Evolutionary conservation across 2,113 vertebrate species (phyloP).

Genomic region (Cochlearius cochlearius): DNA sequence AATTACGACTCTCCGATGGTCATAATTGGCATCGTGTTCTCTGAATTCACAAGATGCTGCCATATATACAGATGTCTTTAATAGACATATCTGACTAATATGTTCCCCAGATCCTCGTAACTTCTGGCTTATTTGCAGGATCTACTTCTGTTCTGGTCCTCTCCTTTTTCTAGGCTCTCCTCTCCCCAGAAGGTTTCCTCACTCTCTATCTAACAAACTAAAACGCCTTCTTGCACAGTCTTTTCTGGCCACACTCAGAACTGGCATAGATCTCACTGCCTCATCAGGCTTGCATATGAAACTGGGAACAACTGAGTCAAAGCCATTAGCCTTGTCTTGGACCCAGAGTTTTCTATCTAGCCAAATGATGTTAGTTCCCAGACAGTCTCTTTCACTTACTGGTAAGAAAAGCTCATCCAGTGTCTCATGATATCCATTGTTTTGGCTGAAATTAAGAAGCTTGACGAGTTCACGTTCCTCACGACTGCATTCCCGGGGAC

Average conservation of each 20-base stretch:
- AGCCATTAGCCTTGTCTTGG: neutral
- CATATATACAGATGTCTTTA: constrained; percentile 59
- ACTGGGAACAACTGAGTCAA: neutral
- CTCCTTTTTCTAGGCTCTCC: constrained; percentile 14
- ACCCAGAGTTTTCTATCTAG: neutral
- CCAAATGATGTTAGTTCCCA: constrained; percentile 24
- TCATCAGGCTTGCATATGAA: neutral
- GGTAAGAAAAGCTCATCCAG: constrained; percentile 2
- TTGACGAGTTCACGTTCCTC: neutral
- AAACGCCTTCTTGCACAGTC: neutral
- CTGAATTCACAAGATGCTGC: constrained; percentile 37
- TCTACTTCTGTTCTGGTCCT: constrained; percentile 51
- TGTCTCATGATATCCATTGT: neutral
- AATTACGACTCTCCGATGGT: constrained; percentile 25
- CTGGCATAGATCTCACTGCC: neutral
- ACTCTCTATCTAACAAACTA: neutral
- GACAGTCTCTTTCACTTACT: neutral
- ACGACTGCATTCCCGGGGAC: fast-evolving
- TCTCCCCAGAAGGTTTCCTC: neutral
- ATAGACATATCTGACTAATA: constrained; percentile 55
- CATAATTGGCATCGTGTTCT: neutral
- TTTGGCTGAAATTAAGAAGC: constrained; percentile 1
- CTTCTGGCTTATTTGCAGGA: constrained; percentile 33
- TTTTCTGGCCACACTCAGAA: neutral
- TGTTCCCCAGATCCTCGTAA: constrained; percentile 20